A percentile compares a stretch with the other conserved stretches of the same genome.
Evolutionary conservation across 2,888 invertebrate species (phyloP).

Genomic region (Thymelicus acteon): DNA sequence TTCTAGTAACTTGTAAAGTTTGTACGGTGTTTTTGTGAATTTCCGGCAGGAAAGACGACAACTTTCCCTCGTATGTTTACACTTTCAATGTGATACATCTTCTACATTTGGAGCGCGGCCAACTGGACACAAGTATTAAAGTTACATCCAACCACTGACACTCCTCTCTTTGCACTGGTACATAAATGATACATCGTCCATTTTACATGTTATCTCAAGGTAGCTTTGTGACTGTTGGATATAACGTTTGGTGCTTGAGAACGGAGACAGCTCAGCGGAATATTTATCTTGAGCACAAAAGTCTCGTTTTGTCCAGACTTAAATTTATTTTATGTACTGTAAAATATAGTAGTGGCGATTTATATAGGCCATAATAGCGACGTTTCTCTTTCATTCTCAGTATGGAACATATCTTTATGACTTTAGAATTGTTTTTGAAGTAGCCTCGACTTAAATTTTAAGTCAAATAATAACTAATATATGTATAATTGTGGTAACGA

Average conservation of each 20-base stretch:
- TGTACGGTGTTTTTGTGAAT: no score
- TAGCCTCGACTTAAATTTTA: no score
- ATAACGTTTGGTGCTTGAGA: slow-evolving; percentile 5
- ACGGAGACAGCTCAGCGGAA: slow-evolving; percentile 3
- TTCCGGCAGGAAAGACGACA: background rate
- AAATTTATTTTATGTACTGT: background rate
- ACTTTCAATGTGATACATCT: slow-evolving; percentile 23
- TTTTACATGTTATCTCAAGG: slow-evolving; percentile 28
- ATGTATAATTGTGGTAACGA: no score
- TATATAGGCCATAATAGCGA: background rate
- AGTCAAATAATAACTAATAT: no score
- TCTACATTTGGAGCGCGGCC: slow-evolving; percentile 40
- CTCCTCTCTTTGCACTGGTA: slow-evolving; percentile 34
- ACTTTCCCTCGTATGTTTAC: slow-evolving; percentile 8
- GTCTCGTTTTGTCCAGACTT: background rate
- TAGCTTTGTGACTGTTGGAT: slow-evolving; percentile 16
- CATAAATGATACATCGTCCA: slow-evolving; percentile 37
- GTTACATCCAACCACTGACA: slow-evolving; percentile 40
- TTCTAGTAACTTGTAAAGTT: no score
- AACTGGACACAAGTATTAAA: slow-evolving; percentile 40
- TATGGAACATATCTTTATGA: no score
- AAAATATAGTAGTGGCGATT: background rate
- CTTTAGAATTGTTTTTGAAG: no score
- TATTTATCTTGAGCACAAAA: slow-evolving; percentile 10
- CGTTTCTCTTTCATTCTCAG: no score